Conservation (phyloP, 1,140 invertebrate genomes). For the Orius insidiosus region DNA sequence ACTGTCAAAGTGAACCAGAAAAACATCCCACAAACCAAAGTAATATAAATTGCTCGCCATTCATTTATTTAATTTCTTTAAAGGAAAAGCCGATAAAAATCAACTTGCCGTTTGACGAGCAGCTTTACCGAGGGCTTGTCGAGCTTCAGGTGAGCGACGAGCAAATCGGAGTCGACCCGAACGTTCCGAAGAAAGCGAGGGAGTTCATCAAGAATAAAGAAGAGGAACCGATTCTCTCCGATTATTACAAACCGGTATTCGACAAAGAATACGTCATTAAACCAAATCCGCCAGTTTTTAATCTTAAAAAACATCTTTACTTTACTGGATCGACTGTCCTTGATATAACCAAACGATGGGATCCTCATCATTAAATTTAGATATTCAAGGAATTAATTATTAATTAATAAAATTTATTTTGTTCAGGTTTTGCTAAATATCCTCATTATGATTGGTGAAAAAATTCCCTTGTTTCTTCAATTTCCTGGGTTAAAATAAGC, state of each 20-base stretch:
- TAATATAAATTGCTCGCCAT: no score
- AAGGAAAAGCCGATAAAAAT: conserved; percentile 9
- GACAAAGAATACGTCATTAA: conserved; percentile 14
- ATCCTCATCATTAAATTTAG: not conserved
- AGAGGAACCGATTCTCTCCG: conserved; percentile 6
- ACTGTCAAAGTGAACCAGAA: no score
- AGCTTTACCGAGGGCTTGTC: conserved; percentile 8
- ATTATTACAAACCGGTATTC: conserved; percentile 9
- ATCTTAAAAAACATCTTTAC: no score
- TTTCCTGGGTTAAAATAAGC: no score
- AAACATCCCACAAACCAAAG: no score
- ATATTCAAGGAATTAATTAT: not conserved
- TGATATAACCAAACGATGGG: conserved; percentile 1
- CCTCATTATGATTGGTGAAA: no score
- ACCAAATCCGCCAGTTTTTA: not conserved
- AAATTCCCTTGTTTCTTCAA: no score
- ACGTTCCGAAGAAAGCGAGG: not conserved
- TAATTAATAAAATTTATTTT: not conserved
- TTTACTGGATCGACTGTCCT: not conserved
- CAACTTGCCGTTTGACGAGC: conserved; percentile 14
- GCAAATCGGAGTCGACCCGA: not conserved
- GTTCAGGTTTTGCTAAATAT: no score
- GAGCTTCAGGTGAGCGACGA: conserved; percentile 7
- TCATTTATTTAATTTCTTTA: no score
- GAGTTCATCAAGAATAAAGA: conserved; percentile 10